Evolutionary conservation across 2,888 invertebrate species (phyloP).

Genomic region (Bruchidius siliquastri): DNA sequence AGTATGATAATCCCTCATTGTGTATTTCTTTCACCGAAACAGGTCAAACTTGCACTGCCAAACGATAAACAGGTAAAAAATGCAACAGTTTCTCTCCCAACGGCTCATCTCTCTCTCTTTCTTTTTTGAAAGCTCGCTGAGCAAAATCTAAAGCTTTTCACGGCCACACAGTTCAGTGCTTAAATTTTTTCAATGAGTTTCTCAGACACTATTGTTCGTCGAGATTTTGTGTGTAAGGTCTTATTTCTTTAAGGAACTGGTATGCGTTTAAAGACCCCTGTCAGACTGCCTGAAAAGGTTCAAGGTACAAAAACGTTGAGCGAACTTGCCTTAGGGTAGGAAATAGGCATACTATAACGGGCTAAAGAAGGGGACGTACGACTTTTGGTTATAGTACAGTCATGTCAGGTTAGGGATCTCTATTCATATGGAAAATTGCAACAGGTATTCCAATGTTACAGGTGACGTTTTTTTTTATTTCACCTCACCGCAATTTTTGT

Average conservation of each 20-base stretch:
- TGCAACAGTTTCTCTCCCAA: background rate
- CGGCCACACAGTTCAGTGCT: constrained; percentile 14
- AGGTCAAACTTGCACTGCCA: background rate
- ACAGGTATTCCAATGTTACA: no score
- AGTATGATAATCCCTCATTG: no score
- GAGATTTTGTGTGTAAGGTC: constrained; percentile 25
- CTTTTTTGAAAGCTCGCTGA: constrained; percentile 7
- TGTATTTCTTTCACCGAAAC: no score
- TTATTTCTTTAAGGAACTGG: constrained; percentile 28
- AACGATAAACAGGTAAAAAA: background rate
- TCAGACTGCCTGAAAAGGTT: constrained; percentile 31
- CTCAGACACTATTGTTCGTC: constrained; percentile 37
- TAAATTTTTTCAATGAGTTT: constrained; percentile 27
- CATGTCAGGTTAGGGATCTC: background rate
- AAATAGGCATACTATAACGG: constrained; percentile 24
- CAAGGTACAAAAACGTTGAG: constrained; percentile 30
- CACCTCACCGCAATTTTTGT: no score
- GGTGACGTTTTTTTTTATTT: no score
- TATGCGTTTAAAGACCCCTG: constrained; percentile 27
- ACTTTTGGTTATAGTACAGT: constrained; percentile 6
- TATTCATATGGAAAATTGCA: background rate
- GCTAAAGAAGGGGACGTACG: constrained; percentile 17
- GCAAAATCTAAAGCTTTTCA: constrained; percentile 9
- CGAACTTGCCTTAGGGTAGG: constrained; percentile 24
- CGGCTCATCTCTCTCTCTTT: background rate